These are phyloP conservation scores for Heterocephalus glaber DNA, from an alignment of 2,113 vertebrate species.

Conservation along the genomic window DNA sequence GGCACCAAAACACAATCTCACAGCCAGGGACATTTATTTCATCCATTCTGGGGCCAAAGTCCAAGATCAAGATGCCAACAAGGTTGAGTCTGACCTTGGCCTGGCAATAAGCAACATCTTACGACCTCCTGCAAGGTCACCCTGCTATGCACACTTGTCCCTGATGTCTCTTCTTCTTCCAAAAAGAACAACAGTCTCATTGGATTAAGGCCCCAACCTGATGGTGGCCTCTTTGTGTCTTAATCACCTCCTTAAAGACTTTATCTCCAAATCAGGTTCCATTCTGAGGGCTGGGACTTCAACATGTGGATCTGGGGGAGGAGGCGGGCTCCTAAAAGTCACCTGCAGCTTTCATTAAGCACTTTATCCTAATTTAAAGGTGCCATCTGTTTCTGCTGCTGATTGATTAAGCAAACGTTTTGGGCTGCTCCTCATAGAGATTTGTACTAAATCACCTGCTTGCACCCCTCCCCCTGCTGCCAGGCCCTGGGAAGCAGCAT, in stretches of 20 bases:
- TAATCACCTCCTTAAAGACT: slow-evolving; percentile 12
- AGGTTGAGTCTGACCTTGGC: background rate
- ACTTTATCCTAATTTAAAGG: background rate
- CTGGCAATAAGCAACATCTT: background rate
- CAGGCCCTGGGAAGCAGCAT: background rate
- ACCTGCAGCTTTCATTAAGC: background rate
- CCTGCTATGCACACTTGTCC: background rate
- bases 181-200: background rate
- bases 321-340: background rate
- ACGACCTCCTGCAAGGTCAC: background rate
- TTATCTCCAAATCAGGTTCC: background rate
- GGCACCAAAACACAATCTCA: too few relatives aligned
- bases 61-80: background rate
- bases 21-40: background rate
- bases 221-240: background rate
- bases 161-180: background rate
- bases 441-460: background rate
- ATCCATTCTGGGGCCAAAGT: background rate
- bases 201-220: background rate
- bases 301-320: background rate
- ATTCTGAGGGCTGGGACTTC: background rate
- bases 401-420: background rate
- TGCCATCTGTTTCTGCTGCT: background rate
- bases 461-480: background rate
- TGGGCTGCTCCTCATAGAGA: background rate